A percentile compares a stretch with the other conserved stretches of the same genome.
Evolutionary conservation across 64 coral and sea anemone species (phyloP).

Genomic region (Porites australiensis): DNA sequence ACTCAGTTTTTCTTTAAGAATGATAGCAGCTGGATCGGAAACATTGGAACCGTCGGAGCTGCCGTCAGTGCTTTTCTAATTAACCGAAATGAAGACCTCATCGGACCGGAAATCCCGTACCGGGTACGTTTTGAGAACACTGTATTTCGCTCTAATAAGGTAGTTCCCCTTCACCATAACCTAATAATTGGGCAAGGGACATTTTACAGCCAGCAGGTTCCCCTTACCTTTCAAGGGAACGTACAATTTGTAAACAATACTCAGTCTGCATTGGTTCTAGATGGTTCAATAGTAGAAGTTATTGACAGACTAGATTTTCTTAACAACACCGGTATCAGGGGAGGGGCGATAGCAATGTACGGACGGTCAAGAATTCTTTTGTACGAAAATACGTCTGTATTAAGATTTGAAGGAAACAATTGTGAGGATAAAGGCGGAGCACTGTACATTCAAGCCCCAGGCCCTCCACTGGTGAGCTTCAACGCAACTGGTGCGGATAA

Average conservation of each 20-base stretch:
- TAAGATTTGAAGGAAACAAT: constrained; percentile 62
- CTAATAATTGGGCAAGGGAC: constrained; percentile 68
- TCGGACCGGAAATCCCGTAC: constrained; percentile 80
- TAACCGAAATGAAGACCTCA: constrained; percentile 71
- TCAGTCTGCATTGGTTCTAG: constrained; percentile 73
- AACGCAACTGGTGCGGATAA: constrained; percentile 58
- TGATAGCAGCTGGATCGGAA: constrained; percentile 45
- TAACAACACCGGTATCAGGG: constrained; percentile 72
- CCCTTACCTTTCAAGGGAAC: constrained; percentile 50
- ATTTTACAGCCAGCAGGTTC: constrained; percentile 68
- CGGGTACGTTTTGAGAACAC: constrained; percentile 57
- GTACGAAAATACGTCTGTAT: constrained; percentile 38
- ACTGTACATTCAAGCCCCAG: constrained; percentile 68
- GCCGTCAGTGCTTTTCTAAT: constrained; percentile 72
- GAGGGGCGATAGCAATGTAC: constrained; percentile 88
- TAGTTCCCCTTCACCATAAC: not conserved
- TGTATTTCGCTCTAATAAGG: constrained; percentile 50
- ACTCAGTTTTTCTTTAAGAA: constrained; percentile 41
- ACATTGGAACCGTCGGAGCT: constrained; percentile 72
- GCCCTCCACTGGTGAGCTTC: constrained; percentile 77
- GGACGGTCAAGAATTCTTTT: constrained; percentile 75
- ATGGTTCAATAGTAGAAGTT: constrained; percentile 69
- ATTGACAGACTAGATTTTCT: constrained; percentile 35
- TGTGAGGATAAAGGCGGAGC: constrained; percentile 83
- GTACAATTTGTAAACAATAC: constrained; percentile 49